Base-by-base conservation (phyloP, 35 echinoderm and acorn worm species). In the Diadema setosum region DNA sequence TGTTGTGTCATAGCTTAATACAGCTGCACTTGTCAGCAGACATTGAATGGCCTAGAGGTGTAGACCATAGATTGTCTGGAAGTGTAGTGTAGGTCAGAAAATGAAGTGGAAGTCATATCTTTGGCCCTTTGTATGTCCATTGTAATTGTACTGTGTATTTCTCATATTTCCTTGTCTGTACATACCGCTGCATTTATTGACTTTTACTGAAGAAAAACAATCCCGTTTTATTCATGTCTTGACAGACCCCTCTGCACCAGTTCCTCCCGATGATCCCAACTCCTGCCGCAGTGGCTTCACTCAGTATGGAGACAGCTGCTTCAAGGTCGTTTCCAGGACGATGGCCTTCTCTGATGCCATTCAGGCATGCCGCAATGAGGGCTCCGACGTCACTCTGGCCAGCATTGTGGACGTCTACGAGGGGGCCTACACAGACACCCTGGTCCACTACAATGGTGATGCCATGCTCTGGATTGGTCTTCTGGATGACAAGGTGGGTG, bases 371-470 rank as follows among this genome's bases (percentile, higher is more conserved):
- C 59, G 82, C 49, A 82, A 46, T 12, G 92, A 91, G 25, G 83
- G 56, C 17, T 7, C 70, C 37, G 83, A 61, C 39, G 67, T 46
- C 21, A 45, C 40, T 20, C 70, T 98, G 15, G 92, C 96, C 40
- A 98, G 89, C 30, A 94, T 98, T 55, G 55, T 88, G 25, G 88
- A 98, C 52, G 43, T 61, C 12, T 98, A 94, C 44, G 96, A 98
- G 64, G 67, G 94, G 34, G 88, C 96, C 25, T 94, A 59, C 80
- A 70, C 88, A 32, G 96, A 98, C 48, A 91, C 81, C 5, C 52
- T 91, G 45, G 41, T 98, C 14, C 81, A 88, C 39, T 58, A 83
- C 34, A 88, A 94, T 36, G 91, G 88, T 21, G 91, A 81, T 32
- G 49, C 24, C 15, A 83, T 84, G 16, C 34, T 91, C 1, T 95